Conservation (phyloP, 2,797 vertebrate genomes). For the Linurgus olivaceus region DNA sequence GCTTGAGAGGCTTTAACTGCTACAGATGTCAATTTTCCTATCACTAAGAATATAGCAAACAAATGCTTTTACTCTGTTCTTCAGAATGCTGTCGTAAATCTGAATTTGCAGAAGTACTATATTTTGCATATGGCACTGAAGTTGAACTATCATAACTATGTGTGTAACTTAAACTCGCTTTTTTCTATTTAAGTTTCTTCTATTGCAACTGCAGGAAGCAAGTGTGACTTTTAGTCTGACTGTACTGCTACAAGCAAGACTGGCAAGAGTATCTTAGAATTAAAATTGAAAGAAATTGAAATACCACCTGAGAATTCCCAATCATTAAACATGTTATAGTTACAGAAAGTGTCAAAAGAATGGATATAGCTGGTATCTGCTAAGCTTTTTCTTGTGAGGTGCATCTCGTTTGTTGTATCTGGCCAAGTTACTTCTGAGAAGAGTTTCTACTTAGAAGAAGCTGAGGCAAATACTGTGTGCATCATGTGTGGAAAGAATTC, state of each 20-base stretch:
- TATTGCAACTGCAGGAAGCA: background rate
- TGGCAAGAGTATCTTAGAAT: background rate
- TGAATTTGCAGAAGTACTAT: background rate
- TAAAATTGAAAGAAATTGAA: background rate
- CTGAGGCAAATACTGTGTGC: background rate
- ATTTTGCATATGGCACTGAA: background rate
- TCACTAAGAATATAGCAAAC: background rate
- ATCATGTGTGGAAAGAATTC: background rate
- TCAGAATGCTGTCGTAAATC: background rate
- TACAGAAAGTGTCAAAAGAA: background rate
- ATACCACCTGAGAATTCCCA: background rate
- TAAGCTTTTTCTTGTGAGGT: background rate
- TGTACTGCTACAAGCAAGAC: background rate
- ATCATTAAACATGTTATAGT: background rate
- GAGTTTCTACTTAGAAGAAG: background rate
- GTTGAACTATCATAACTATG: background rate
- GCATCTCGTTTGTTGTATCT: background rate
- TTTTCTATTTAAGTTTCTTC: background rate
- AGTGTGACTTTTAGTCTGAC: background rate
- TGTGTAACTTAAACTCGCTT: background rate
- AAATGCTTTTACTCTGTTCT: background rate
- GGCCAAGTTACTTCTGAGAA: background rate
- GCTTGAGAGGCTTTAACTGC: background rate
- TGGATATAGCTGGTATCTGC: background rate
- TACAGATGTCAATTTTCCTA: background rate